These are phyloP conservation scores for Ernsta delagoae DNA, from an alignment of 2,888 invertebrate species.

Conservation along the genomic window DNA sequence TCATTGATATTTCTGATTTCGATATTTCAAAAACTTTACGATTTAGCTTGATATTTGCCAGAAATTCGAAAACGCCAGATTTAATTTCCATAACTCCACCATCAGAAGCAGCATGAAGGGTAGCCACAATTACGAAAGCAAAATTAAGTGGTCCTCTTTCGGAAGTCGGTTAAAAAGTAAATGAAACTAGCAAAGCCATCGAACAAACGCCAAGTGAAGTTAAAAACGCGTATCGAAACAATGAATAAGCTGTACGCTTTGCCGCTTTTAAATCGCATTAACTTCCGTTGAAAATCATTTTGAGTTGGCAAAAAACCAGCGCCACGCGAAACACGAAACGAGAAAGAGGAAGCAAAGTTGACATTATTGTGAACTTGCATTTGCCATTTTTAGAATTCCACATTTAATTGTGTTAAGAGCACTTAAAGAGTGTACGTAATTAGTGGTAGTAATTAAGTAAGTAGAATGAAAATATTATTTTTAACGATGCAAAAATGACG, in stretches of 20 bases:
- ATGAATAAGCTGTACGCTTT: conserved; percentile 37
- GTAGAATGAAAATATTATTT: no score
- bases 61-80: no score
- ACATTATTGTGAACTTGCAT: conserved; percentile 44
- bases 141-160: background rate
- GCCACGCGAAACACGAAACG: conserved; percentile 17
- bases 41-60: no score
- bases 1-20: no score
- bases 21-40: no score
- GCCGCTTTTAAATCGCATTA: conserved; percentile 46
- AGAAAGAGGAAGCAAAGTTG: conserved; percentile 42
- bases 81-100: no score
- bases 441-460: no score
- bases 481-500: no score
- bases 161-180: conserved; percentile 8
- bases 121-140: background rate
- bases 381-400: conserved; percentile 2
- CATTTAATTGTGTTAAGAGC: background rate
- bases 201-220: conserved; percentile 10
- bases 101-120: no score
- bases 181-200: background rate
- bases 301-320: conserved; percentile 48
- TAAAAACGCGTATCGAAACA: conserved; percentile 38
- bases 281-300: conserved; percentile 45
- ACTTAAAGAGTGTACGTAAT: no score